Base-by-base conservation (phyloP, 2,888 invertebrate species). In the Aradus depressus region DNA sequence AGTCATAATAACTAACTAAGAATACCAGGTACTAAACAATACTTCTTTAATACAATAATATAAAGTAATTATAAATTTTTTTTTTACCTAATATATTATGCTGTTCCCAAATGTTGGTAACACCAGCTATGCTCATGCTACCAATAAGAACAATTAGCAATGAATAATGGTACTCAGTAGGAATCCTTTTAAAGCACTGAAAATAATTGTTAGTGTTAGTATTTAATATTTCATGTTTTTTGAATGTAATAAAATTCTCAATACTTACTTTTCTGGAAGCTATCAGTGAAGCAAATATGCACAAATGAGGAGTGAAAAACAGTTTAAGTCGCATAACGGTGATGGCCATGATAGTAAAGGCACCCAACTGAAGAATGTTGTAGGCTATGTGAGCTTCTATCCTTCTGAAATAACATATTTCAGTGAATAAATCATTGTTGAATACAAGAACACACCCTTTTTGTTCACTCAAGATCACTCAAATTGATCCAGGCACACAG, bases 321-420 rank as follows among this genome's bases (percentile, higher is more conserved):
- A 87, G 65, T 63, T 88, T 87, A 41, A 88, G 65, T 61, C 88
- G 69, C 84, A 87, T 86, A 5, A 88, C 75, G 10, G 86, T 65
- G 2, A 70, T 64, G n/a, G 87, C 84, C 81, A 87, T 81, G 0
- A 77, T 62, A 2, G 75, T 74, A 65, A 81, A 90, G 31, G 81
- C 80, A 28, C 72, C 67, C 67, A 81, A 71, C 64, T 88, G 88
- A 8, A 80, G 69, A 23, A 82, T 66, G 64, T 81, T 82, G 64
- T 84, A 90, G 49, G 81, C 72, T 26, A 78, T 64, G 1, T 75
- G 74, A 14, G 77, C 70, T 37, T 79, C 78, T 34, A 75, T 60
- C 5, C 59, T 34, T 22, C 55, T 54, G 45, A 53, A 54, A 42
- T 45, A 54, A 25, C 38, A n/a, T n/a, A n/a, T n/a, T n/a, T n/a